phyloP scores from a whole-genome alignment of 2,113 vertebrate species.

The Scomber japonicus region DNA sequence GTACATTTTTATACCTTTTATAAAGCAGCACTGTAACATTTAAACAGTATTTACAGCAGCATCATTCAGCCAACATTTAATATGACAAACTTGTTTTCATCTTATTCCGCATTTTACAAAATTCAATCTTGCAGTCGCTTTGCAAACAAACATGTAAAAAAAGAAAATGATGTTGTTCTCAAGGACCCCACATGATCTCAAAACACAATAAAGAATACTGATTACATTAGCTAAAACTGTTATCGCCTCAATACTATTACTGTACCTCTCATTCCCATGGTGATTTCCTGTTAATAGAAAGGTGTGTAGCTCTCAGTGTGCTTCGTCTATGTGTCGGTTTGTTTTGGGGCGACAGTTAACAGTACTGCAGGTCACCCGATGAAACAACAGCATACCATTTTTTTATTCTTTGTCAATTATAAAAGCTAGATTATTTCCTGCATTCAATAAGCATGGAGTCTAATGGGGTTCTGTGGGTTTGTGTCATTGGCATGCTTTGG shows the following conservation, averaged over 20 bases:
- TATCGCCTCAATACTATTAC: constrained; percentile 53
- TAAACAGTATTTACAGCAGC: background rate
- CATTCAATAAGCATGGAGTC: constrained; percentile 16
- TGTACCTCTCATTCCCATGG: constrained; percentile 33
- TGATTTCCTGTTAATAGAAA: constrained; percentile 52
- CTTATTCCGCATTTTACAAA: background rate
- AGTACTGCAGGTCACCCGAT: background rate
- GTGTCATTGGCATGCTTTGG: constrained; percentile 36
- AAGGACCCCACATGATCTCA: constrained; percentile 3
- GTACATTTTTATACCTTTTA: constrained; percentile 12
- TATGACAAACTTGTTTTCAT: background rate
- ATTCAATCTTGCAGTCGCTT: constrained; percentile 6
- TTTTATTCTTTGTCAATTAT: constrained; percentile 38
- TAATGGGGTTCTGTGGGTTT: constrained; percentile 38
- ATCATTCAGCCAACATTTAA: constrained; percentile 3
- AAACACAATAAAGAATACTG: constrained; percentile 44
- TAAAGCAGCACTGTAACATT: background rate
- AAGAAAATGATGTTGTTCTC: constrained; percentile 34
- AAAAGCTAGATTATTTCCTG: constrained; percentile 35
- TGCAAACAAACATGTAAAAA: background rate
- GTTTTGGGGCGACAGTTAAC: background rate
- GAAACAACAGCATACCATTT: constrained; percentile 4
- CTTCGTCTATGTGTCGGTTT: constrained; percentile 7
- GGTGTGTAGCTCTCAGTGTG: constrained; percentile 30
- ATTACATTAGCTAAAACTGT: constrained; percentile 64